Conservation (phyloP, 1,140 invertebrate species). For the Phymastichus coffea region DNA sequence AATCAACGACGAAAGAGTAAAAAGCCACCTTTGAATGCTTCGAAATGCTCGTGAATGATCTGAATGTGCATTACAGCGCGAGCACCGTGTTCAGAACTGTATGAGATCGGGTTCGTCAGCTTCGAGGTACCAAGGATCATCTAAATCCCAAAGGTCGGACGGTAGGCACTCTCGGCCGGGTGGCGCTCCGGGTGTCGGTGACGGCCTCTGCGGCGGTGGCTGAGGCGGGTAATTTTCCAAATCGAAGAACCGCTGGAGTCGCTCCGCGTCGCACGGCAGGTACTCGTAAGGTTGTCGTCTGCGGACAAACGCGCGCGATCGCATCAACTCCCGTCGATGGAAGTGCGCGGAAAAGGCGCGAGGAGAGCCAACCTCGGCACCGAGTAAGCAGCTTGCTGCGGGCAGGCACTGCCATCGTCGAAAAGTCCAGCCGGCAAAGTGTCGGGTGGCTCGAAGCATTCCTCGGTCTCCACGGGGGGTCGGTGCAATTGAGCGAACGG, state of each 20-base stretch:
- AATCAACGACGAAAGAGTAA: not conserved
- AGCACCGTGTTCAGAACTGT: not conserved
- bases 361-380: not conserved
- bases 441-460: too few species aligned
- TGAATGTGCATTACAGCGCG: not conserved
- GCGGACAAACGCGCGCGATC: not conserved
- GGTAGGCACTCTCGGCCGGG: conserved; percentile 20
- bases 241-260: conserved; percentile 14
- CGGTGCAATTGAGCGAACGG: not conserved
- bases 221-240: not conserved
- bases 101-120: conserved; percentile 25
- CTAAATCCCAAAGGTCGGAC: conserved; percentile 31
- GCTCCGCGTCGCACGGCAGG: not conserved
- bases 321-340: not conserved
- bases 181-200: not conserved
- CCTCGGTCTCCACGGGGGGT: not conserved
- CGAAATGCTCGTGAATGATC: not conserved
- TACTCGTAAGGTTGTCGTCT: not conserved
- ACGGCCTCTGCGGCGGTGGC: not conserved
- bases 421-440: too few species aligned
- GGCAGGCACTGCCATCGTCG: not conserved
- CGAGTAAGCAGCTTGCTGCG: not conserved
- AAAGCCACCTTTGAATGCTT: not conserved
- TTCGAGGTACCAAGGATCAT: conserved; percentile 30
- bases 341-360: not conserved